Percentiles rank a stretch among this genome's conserved stretches.
These are phyloP conservation scores for Parnassius orleans DNA, from an alignment of 2,888 invertebrate species.

Conservation along the genomic window DNA sequence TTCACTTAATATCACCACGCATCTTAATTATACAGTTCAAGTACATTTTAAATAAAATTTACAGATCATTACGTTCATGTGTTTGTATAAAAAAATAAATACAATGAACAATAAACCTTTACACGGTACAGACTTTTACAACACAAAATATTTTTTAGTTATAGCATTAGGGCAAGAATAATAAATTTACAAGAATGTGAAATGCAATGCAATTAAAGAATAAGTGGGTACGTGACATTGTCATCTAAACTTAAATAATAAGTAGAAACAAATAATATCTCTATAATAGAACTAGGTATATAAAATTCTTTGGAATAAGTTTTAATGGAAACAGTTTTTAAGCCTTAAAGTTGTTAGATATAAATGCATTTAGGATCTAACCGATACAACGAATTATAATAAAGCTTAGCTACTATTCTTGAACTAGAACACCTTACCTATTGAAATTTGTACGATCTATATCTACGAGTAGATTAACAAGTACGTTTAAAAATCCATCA, in stretches of 20 bases:
- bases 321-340: constrained; percentile 13
- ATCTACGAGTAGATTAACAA: not conserved
- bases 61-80: not conserved
- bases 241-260: constrained; percentile 19
- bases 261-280: constrained; percentile 8
- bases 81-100: not conserved
- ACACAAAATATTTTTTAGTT: constrained; percentile 1
- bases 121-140: no score
- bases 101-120: not conserved
- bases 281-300: constrained; percentile 22
- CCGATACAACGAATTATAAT: not conserved
- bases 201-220: no score
- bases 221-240: not conserved
- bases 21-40: constrained; percentile 6
- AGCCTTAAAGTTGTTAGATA: constrained; percentile 1
- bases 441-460: not conserved
- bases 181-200: constrained; percentile 11
- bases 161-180: constrained; percentile 19
- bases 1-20: constrained; percentile 2
- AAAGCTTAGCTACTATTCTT: not conserved
- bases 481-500: not conserved
- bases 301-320: constrained; percentile 26
- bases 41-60: constrained; percentile 1
- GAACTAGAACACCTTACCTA: not conserved
- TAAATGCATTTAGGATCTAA: not conserved